Evolutionary conservation across 2,113 vertebrate species (phyloP).

Genomic region (Chloropsis cyanopogon): DNA sequence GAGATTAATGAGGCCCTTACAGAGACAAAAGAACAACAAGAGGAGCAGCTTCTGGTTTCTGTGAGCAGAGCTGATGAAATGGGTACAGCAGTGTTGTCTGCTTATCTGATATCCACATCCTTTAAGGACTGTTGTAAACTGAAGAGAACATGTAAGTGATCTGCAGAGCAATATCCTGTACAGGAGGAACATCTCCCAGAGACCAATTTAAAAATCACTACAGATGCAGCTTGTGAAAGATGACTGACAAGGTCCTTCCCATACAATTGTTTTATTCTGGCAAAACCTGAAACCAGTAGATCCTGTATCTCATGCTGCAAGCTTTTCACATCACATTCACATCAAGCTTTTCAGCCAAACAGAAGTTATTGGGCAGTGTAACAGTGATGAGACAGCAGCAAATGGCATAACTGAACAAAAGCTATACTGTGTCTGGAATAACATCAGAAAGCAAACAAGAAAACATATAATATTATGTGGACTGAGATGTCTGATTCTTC

Average conservation of each 20-base stretch:
- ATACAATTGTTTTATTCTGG: background rate
- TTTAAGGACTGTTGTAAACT: background rate
- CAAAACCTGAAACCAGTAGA: background rate
- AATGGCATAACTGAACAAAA: background rate
- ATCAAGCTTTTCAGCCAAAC: background rate
- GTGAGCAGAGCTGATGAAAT: background rate
- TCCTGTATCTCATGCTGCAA: background rate
- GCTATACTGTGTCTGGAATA: background rate
- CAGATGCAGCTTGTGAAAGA: background rate
- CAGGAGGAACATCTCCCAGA: background rate
- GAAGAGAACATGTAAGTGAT: background rate
- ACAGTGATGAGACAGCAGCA: background rate
- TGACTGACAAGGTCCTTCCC: background rate
- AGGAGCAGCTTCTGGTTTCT: background rate
- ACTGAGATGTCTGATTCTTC: background rate
- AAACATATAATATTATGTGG: background rate
- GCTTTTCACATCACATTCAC: background rate
- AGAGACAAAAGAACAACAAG: background rate
- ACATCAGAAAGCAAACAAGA: background rate
- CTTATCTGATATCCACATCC: background rate
- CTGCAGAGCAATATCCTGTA: background rate
- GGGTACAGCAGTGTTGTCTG: background rate
- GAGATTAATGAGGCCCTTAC: background rate
- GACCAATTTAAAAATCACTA: background rate
- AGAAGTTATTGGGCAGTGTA: background rate